These are phyloP conservation scores for Rhabdophis nuchalis DNA, from an alignment of 2,797 vertebrate genomes.

Conservation along the genomic window DNA sequence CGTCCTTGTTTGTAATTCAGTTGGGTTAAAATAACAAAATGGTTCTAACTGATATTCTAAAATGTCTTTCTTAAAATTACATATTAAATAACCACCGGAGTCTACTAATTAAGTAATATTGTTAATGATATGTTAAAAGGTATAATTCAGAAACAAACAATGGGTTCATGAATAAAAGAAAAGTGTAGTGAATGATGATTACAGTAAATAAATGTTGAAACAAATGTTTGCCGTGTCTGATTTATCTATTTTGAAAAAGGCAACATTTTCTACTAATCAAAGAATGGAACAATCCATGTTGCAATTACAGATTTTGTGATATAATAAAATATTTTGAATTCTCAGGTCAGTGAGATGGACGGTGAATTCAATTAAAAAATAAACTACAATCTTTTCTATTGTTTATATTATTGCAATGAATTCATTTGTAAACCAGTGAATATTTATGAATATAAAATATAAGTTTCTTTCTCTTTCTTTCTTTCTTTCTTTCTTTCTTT, in stretches of 20 bases:
- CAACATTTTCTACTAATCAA: not conserved
- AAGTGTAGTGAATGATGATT: not conserved
- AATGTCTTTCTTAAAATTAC: conserved; percentile 4
- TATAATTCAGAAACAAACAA: not conserved
- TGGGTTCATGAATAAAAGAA: not conserved
- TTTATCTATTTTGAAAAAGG: not conserved
- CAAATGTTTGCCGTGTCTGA: not conserved
- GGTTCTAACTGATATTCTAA: conserved; percentile 22
- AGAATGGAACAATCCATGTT: not conserved
- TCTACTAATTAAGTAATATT: not conserved
- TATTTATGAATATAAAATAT: not conserved
- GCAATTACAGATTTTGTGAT: not conserved
- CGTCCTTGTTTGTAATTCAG: not conserved
- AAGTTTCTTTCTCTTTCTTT: not conserved
- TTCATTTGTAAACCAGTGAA: not conserved
- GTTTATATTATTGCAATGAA: not conserved
- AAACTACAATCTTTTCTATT: not conserved
- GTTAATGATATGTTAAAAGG: not conserved
- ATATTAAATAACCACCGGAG: not conserved
- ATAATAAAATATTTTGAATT: not conserved
- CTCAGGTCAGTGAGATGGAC: not conserved
- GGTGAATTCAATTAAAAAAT: not conserved
- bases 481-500: not conserved
- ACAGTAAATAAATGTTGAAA: not conserved
- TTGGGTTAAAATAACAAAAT: not conserved